Conservation (phyloP, 2,113 vertebrate genomes). For the Propithecus coquereli region DNA sequence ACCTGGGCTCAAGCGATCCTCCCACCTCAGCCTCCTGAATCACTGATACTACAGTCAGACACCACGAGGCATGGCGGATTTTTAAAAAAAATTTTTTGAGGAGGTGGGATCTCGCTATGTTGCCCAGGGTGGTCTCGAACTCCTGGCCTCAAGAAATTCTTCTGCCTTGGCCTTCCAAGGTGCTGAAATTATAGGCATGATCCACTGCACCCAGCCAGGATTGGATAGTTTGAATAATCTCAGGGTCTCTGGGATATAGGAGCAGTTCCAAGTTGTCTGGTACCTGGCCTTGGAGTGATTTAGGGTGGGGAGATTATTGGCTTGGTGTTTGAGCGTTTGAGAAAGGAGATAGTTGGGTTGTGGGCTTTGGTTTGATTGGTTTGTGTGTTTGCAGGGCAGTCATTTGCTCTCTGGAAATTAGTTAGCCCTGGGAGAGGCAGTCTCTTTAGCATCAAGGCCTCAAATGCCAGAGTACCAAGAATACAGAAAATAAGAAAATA, state of each 20-base stretch:
- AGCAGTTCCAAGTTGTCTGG: neutral
- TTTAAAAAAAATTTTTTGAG: too few species aligned
- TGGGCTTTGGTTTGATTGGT: neutral
- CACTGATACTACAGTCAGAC: too few species aligned
- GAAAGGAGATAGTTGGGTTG: neutral
- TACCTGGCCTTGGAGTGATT: neutral
- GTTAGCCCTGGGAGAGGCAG: neutral
- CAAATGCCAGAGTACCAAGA: neutral
- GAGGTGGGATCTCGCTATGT: too few species aligned
- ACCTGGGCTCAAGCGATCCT: too few species aligned
- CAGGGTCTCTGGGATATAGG: neutral
- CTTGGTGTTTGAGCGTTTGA: neutral
- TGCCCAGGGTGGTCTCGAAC: too few species aligned
- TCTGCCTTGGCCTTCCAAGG: too few species aligned
- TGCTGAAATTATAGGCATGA: too few species aligned
- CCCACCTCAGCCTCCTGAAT: too few species aligned
- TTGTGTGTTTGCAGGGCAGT: neutral
- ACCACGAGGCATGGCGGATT: too few species aligned
- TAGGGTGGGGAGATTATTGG: neutral
- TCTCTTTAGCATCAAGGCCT: neutral
- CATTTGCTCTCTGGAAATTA: neutral
- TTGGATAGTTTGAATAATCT: neutral
- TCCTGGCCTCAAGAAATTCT: too few species aligned
- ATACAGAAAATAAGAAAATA: neutral
- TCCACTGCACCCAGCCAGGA: neutral